Base-by-base conservation (phyloP, 30 jellyfish, hydroid and myxozoan species). In the Aurelia aurita complex sp. Pacific region DNA sequence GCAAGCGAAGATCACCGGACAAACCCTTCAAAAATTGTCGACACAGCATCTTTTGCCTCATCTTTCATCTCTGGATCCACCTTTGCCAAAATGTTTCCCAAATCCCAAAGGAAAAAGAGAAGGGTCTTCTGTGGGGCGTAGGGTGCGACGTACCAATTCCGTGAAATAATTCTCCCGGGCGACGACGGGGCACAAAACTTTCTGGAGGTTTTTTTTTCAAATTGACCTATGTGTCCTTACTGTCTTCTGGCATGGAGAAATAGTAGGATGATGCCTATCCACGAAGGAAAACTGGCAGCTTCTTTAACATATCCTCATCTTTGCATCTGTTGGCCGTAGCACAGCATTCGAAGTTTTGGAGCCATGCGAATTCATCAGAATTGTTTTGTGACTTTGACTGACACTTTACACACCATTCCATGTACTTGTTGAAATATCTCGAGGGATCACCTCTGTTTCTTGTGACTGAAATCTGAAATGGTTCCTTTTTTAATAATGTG, bases 91-190 rank as follows among this genome's bases (percentile, higher is more conserved):
- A 70, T 19, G 55, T 69, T 79, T 79, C 15, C 40, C 51, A 82
- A 61, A 19, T 70, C 91, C 91, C 85, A 82, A 13, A 69, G 73
- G 46, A 23, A 82, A 59, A 16, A 82, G 71, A 55, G 85, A 53
- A 55, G 89, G 89, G 33, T 65, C 81, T 19, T 65, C 81, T 23
- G 34, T 29, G 32, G 89, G 82, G 71, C 74, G 89, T 11, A 80
- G 80, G 5, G 18, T 40, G 57, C 81, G 63, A 23, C 29, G 29
- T 69, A 65, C 81, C 42, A 66, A 80, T 4, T 51, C 80, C 43
- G 89, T 74, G 61, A 67, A 70, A 52, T 67, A 23, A 10, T 38
- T 74, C 52, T 81, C 70, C 14, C 90, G n/a, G n/a, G n/a, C n/a
- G n/a, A n/a, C n/a, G n/a, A 23, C 29, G 29, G 29, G 29, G 29